phyloP scores from a whole-genome alignment of 2,113 vertebrate genomes.

The Mustela lutreola region DNA sequence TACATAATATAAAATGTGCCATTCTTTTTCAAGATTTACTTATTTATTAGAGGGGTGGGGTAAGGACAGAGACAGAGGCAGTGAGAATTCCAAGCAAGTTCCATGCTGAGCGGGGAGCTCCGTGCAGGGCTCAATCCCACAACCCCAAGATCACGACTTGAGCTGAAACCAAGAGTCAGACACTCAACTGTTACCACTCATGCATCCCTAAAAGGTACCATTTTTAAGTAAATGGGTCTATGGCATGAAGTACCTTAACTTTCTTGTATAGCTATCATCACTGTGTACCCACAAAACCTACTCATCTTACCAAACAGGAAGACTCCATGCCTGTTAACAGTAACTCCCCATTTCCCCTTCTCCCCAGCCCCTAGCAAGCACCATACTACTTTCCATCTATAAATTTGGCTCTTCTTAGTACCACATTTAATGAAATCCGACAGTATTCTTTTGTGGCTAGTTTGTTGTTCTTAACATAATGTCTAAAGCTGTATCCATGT shows the following conservation, averaged over 20 bases:
- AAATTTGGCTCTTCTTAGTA: not conserved
- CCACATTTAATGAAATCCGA: not conserved
- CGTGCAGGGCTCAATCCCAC: rapidly evolving
- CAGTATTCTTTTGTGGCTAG: not conserved
- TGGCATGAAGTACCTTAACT: not conserved
- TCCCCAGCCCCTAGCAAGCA: not conserved
- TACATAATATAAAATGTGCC: not conserved
- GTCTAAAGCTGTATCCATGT: not conserved
- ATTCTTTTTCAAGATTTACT: not conserved
- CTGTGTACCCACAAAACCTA: not conserved
- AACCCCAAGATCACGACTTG: not conserved
- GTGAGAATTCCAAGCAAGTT: not conserved
- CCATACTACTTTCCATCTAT: not conserved
- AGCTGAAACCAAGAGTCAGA: not conserved
- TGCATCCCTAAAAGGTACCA: not conserved
- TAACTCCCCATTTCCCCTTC: not conserved
- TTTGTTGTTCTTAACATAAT: not conserved
- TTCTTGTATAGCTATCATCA: not conserved
- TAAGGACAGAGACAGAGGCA: not conserved
- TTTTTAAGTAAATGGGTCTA: not conserved
- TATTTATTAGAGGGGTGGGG: not conserved
- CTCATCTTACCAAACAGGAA: not conserved
- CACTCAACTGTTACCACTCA: not conserved
- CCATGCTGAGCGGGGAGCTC: not conserved
- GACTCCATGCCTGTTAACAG: not conserved